Percentiles rank a stretch among this genome's conserved stretches.
Conservation (phyloP, 2,797 vertebrate species). For the Pangasius larnaudii region DNA sequence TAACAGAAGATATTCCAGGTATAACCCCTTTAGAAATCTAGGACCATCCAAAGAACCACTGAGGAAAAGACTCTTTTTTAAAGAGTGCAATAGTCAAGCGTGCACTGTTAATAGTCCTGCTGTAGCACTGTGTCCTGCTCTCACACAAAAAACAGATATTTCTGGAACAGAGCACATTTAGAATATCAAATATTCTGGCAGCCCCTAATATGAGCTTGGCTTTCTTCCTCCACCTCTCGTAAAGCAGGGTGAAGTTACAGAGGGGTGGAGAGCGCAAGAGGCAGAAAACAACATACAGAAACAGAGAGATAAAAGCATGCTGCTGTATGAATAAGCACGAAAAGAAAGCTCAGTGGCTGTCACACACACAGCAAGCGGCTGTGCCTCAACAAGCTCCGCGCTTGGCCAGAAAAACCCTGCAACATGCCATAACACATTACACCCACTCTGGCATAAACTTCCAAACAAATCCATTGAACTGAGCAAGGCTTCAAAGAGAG, state of each 20-base stretch:
- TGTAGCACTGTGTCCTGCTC: conserved; percentile 42
- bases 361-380: conserved; percentile 62
- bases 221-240: conserved; percentile 58
- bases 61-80: background rate
- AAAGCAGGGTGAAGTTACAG: conserved; percentile 55
- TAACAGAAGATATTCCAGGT: background rate
- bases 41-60: background rate
- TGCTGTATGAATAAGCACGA: conserved; percentile 45
- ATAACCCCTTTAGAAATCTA: background rate
- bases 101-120: conserved; percentile 15
- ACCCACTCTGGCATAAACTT: conserved; percentile 39
- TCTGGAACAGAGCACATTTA: conserved; percentile 68
- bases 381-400: conserved; percentile 53
- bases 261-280: conserved; percentile 54
- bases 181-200: conserved; percentile 83
- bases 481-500: conserved; percentile 25
- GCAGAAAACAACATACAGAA: conserved; percentile 47
- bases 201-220: conserved; percentile 73
- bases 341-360: conserved; percentile 62
- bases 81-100: background rate
- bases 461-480: conserved; percentile 50
- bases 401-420: conserved; percentile 60
- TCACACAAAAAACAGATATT: conserved; percentile 58
- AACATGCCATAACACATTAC: conserved; percentile 51
- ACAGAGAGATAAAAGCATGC: conserved; percentile 59